Evolutionary conservation across 2,888 invertebrate genomes (phyloP), one percentile per base, ranked within the genome.

Genomic region (Torymus texanus): DNA sequence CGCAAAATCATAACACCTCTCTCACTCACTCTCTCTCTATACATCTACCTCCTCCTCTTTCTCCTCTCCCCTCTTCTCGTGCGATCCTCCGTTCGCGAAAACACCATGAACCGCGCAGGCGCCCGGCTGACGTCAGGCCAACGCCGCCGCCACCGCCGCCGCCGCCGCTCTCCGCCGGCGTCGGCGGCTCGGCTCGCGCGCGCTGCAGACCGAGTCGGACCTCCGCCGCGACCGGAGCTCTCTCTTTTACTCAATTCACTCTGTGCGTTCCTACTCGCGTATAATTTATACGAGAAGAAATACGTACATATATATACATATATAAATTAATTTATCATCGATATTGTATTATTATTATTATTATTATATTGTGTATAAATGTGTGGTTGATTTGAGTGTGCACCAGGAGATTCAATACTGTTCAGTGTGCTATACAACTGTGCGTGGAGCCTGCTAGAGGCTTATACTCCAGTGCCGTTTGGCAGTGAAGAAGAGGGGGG

Each of bases 191-290:
- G 56, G 18, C n/a, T 63, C 53, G 53, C 55, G 51, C 41, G 71
- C 67, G 66, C 51, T 66, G 81, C 87, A 87, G 84, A 86, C 85
- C 86, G 85, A 84, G 87, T 86, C 81, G 85, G 85, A 85, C 84
- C 84, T 82, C 84, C 86, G 85, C 78, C 84, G 85, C 84, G 86
- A 79, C 83, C 84, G 85, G 83, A 85, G 81, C 74, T 75, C 73
- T 51, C 56, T n/a, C 62, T 61, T 66, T 56, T 21, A 29, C 14
- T 18, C 18, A 53, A 50, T 59, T 55, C 62, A 13, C 53, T 58
- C 63, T 55, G 62, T 62, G 50, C 63, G 21, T 61, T 41, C 24
- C 29, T 13, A 14, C 18, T 68, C 56, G 2, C 41, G 3, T 13
- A 24, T 67, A 16, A 51, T 21, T 21, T 21, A 41, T 41, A 41